Evolutionary conservation across 2,113 vertebrate species (phyloP).

Genomic region (Anguilla japonica): DNA sequence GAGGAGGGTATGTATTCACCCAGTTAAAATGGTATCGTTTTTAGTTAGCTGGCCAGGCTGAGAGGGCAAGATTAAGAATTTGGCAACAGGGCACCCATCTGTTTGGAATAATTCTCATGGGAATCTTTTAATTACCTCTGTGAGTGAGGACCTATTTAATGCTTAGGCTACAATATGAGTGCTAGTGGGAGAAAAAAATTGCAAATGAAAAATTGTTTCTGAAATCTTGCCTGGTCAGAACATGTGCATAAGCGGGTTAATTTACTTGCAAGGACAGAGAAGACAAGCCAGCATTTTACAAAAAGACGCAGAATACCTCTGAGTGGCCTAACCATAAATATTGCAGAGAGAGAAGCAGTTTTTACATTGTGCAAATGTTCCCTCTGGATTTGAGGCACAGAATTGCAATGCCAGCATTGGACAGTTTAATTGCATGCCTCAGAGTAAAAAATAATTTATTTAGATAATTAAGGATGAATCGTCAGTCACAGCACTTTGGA

Average conservation of each 20-base stretch:
- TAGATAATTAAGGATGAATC: conserved; percentile 7
- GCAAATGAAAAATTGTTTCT: neutral
- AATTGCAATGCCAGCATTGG: neutral
- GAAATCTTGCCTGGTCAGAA: neutral
- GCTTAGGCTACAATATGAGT: neutral
- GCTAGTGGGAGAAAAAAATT: neutral
- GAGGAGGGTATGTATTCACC: too few species aligned
- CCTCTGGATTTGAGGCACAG: neutral
- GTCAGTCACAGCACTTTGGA: conserved; percentile 1
- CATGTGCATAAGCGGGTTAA: neutral
- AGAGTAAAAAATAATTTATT: conserved; percentile 3
- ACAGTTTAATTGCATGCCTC: conserved; percentile 4
- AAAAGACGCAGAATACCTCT: neutral
- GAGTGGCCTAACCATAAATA: conserved; percentile 2
- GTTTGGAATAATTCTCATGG: neutral
- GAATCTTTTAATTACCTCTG: neutral
- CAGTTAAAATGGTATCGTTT: neutral
- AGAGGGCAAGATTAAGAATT: too few species aligned
- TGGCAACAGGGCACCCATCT: neutral
- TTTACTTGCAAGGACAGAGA: neutral
- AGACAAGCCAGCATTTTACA: conserved; percentile 3
- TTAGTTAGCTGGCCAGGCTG: neutral
- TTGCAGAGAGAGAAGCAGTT: conserved; percentile 1
- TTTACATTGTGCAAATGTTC: conserved; percentile 6
- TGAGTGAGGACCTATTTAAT: neutral